Evolutionary conservation across 2,888 invertebrate genomes (phyloP), one percentile per base, ranked within the genome.

Genomic region (Thelaira solivaga): DNA sequence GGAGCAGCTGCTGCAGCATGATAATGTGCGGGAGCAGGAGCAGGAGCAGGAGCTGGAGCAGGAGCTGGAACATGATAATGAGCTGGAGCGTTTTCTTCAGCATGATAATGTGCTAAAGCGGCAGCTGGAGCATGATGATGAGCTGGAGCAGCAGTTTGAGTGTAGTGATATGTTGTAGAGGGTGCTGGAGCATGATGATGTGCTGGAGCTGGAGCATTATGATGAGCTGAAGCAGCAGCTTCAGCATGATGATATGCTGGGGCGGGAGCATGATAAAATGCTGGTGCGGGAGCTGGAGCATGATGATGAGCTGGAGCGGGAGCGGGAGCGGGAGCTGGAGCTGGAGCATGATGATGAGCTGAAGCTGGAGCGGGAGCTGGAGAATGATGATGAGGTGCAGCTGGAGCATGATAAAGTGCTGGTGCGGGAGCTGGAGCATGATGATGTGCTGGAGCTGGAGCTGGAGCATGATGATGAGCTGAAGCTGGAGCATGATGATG

Each of bases 141-240:
- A 0, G 24, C 39, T 11, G 24, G 62, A 22, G 62, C 34, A 20
- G 45, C 67, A n/a, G 26, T 53, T 10, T 31, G 18, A 8, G 34
- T 49, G 34, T 71, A 61, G 8, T 71, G 49, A 6, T 10, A 43
- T 53, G 61, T 18, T 26, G 62, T 64, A 3, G 57, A 34, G 0
- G 57, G 43, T 0, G 41, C 64, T 5, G 34, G 36, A 0, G 20
- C 10, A 18, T 57, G 39, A 29, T 57, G 59, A 20, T 36, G 34
- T 13, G 3, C 39, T 39, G 26, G 49, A 51, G 53, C 69, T 36
- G 47, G 41, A 4, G 7, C 57, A n/a, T 34, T 22, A 10, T 11
- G 36, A 20, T 8, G 47, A 29, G 49, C 64, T 10, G 69, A 69
- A 0, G 69, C 43, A n/a, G 51, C 34, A 3, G 7, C 7, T 7